phyloP scores from a whole-genome alignment of 2,888 invertebrate genomes.

The Augiades crinisus region DNA sequence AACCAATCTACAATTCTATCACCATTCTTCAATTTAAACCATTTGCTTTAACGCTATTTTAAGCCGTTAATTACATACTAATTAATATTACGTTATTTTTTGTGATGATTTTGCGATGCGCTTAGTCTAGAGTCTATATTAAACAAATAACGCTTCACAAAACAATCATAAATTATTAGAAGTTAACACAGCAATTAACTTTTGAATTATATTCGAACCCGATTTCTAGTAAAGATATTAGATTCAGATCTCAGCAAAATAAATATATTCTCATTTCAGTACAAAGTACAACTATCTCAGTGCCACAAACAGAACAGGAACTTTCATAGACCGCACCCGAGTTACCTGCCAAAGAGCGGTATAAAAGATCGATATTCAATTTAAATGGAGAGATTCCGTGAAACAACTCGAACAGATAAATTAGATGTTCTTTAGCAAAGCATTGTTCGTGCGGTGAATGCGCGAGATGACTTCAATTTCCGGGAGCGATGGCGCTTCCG shows the following conservation, averaged over 20 bases:
- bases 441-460: slow-evolving; percentile 65
- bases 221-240: not conserved
- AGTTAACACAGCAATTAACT: too few relatives aligned
- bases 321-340: slow-evolving; percentile 17
- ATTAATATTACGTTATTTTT: too few relatives aligned
- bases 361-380: slow-evolving; percentile 68
- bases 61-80: too few relatives aligned
- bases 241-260: not conserved
- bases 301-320: slow-evolving; percentile 22
- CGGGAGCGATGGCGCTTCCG: slow-evolving; percentile 62
- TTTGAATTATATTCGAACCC: too few relatives aligned
- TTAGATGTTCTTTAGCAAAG: slow-evolving; percentile 78
- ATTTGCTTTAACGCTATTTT: too few relatives aligned
- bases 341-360: slow-evolving; percentile 24
- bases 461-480: slow-evolving; percentile 78
- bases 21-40: too few relatives aligned
- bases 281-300: slow-evolving; percentile 1
- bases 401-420: slow-evolving; percentile 71
- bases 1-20: too few relatives aligned
- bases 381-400: slow-evolving; percentile 60
- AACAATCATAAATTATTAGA: too few relatives aligned
- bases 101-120: too few relatives aligned
- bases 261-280: slow-evolving; percentile 3
- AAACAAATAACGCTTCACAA: too few relatives aligned
- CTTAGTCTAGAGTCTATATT: too few relatives aligned